Evolutionary conservation across 2,797 vertebrate genomes (phyloP), one percentile per base, ranked within the genome.

Genomic region (Tenualosa thibaudeaui): DNA sequence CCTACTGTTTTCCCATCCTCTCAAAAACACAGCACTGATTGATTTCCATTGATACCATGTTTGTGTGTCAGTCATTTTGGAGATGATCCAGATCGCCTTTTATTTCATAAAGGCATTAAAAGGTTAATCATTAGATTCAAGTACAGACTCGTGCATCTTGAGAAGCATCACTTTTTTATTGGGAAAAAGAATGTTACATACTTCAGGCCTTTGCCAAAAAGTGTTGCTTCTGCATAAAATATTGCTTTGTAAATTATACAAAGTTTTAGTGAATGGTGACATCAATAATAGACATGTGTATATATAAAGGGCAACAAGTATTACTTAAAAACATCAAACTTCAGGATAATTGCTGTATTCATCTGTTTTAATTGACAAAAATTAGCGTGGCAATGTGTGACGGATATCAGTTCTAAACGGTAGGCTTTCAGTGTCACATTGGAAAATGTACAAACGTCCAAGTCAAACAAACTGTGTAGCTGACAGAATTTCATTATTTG

Each of bases 141-240:
- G 12, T 37, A 31, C 5, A 40, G 65, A 40, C 12, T 51, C 10
- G 22, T 78, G 71, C 71, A 78, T 78, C 71, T 78, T 43, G 71
- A 78, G 71, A 40, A 78, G 37, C 71, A 46, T 71, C 5, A 78
- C 40, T 19, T 78, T 78, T 78, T 78, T 46, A 46, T 43, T 43
- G 71, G 37, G 40, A 78, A 78, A 78, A 78, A 37, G 71, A 78
- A 78, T 78, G 71, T 78, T 78, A 78, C 71, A 22, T 46, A 22
- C 43, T 46, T 78, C 43, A 43, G 40, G 2, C 15, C 22, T 78
- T 78, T 46, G 15, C 31, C 62, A 68, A 78, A 19, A 40, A 78
- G 71, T 78, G 71, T 78, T 78, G 71, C 71, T 78, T 78, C 71
- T 22, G 71, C 71, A 78, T 78, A 78, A 78, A 78, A 78, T 78